Percentiles rank a stretch among this genome's conserved stretches.
phyloP scores from a whole-genome alignment of 2,113 vertebrate species.

The Phrynocephalus versicolor region DNA sequence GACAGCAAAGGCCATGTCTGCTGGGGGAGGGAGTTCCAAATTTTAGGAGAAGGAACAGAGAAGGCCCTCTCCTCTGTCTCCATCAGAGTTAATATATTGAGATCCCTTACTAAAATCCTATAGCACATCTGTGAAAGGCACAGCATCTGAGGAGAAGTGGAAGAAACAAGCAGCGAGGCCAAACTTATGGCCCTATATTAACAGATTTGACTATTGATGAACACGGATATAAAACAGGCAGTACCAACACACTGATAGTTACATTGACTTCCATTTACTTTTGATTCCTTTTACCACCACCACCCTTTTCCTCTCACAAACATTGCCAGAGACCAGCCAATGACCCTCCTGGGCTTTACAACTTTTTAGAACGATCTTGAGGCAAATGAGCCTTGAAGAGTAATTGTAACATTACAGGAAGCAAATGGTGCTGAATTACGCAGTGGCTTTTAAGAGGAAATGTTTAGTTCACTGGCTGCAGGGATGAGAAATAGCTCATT shows the following conservation, averaged over 20 bases:
- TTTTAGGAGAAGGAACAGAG: too few species aligned
- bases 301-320: slow-evolving; percentile 32
- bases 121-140: too few species aligned
- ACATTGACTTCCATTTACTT: background rate
- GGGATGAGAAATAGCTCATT: background rate
- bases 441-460: background rate
- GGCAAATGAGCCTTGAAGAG: slow-evolving; percentile 69
- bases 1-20: too few species aligned
- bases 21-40: too few species aligned
- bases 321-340: slow-evolving; percentile 69
- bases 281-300: slow-evolving; percentile 21
- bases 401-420: slow-evolving; percentile 66
- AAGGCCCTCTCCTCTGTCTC: too few species aligned
- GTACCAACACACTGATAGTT: background rate
- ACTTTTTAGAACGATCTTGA: slow-evolving; percentile 57
- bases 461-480: slow-evolving; percentile 37
- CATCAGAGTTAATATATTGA: too few species aligned
- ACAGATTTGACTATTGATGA: too few species aligned
- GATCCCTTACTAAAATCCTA: too few species aligned
- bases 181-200: too few species aligned
- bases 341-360: slow-evolving; percentile 52
- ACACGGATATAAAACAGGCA: background rate
- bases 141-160: too few species aligned
- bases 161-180: too few species aligned
- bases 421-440: slow-evolving; percentile 66